Conservation (phyloP, 2,888 invertebrate genomes). For the Ectemnius cavifrons region DNA sequence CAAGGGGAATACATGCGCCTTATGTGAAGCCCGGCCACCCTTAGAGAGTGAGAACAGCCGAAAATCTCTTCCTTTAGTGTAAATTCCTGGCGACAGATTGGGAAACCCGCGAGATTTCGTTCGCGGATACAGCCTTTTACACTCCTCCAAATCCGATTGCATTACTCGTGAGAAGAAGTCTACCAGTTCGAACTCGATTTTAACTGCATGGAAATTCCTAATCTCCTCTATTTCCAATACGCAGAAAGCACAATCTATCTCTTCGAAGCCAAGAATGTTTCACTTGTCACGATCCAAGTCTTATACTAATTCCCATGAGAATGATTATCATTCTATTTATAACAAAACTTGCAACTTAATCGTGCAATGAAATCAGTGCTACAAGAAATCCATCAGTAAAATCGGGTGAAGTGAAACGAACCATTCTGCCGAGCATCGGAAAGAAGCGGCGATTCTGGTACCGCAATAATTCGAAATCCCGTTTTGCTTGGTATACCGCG, state of each 20-base stretch:
- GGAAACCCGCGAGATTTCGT: conserved; percentile 62
- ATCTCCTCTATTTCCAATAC: conserved; percentile 15
- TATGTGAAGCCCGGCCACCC: neutral
- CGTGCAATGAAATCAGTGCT: neutral
- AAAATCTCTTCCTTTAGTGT: conserved; percentile 37
- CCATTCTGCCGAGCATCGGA: neutral
- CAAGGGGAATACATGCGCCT: neutral
- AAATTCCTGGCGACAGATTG: conserved; percentile 61
- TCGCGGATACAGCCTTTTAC: conserved; percentile 68
- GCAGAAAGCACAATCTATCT: neutral
- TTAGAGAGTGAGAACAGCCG: conserved; percentile 22
- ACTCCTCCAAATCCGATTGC: conserved; percentile 70
- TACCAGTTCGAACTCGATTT: conserved; percentile 20
- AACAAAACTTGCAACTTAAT: neutral
- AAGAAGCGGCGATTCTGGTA: neutral
- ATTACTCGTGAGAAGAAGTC: conserved; percentile 32
- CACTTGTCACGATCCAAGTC: too few species aligned
- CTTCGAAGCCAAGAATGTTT: too few species aligned
- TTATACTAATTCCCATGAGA: too few species aligned
- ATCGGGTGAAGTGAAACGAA: neutral
- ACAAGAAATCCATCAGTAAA: neutral
- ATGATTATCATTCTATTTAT: too few species aligned
- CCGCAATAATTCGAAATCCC: conserved; percentile 21
- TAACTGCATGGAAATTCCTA: neutral
- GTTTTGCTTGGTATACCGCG: conserved; percentile 11